Base-by-base conservation (phyloP, 2,113 vertebrate genomes). In the Ctenodactylus gundi region DNA sequence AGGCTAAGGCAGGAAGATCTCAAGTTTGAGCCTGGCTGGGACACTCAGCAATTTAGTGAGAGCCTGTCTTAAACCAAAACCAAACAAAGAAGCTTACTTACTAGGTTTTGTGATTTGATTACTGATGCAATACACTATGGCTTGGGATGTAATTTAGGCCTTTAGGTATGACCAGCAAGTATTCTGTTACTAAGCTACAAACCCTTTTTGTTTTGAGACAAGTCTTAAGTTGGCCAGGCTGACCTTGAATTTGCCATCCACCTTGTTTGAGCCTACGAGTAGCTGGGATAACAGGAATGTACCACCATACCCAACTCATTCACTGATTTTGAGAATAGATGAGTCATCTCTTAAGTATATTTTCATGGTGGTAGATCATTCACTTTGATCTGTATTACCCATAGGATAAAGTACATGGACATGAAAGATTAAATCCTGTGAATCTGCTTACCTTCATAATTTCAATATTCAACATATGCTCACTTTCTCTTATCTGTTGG, bases 401-500 rank as follows among this genome's bases (percentile, higher is more conserved):
- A 53, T 4, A 90, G 73, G 36, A 51, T 85, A 73, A 90, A 60
- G 7, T 67, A 85, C 90, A 72, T 51, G n/a, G 15, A 46, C 58
- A 80, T 92, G 41, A 51, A 76, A 67, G 29, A 82, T 95, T 94
- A 78, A 92, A 94, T 53, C 29, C 57, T 27, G 72, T 55, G 10
- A 67, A 88, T 92, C 87, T 84, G 34, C 68, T 76, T 90, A 25
- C 76, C 13, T 85, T 95, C 87, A 77, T 92, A 64, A 78, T 91
- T 49, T 93, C 44, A 39, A 34, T 82, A 83, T 81, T 95, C 89
- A 72, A 88, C 64, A 57, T 95, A 87, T 93, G 55, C 17, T 96
- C 73, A 95, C 93, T 91, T 96, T 91, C 72, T 91, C 70, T 60
- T 85, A 68, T 85, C 87, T 51, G 39, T 73, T 95, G 78, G 39